phyloP scores from a whole-genome alignment of 30 jellyfish, hydroid and myxozoan species.

The Sanderia malayensis region DNA sequence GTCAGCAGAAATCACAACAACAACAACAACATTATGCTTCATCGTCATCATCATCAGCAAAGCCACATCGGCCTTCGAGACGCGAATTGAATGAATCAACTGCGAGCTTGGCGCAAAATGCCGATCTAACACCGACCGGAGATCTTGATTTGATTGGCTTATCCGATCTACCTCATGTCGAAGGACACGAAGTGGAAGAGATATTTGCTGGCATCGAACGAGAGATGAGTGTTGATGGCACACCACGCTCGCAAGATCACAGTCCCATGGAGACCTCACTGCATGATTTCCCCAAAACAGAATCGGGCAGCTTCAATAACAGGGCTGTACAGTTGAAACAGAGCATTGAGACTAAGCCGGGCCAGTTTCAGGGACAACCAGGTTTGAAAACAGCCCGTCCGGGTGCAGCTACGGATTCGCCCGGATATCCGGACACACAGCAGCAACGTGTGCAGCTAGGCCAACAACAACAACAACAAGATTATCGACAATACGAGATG shows the following conservation, averaged over 20 bases:
- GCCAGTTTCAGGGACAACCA: conserved; percentile 34
- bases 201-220: conserved; percentile 93
- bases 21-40: conserved; percentile 16
- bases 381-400: conserved; percentile 28
- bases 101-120: conserved; percentile 26
- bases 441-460: conserved; percentile 34
- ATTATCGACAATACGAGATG: conserved; percentile 47
- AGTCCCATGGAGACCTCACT: conserved; percentile 64
- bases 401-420: conserved; percentile 31
- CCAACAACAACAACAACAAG: conserved; percentile 31
- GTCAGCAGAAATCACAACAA: not conserved
- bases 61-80: conserved; percentile 23
- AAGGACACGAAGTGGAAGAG: conserved; percentile 97
- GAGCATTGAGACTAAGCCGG: conserved; percentile 30
- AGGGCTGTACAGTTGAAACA: conserved; percentile 18
- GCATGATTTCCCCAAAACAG: conserved; percentile 40
- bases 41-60: not conserved
- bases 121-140: conserved; percentile 70
- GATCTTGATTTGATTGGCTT: conserved; percentile 78
- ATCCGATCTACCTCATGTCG: conserved; percentile 96
- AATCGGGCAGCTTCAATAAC: conserved; percentile 9
- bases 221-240: conserved; percentile 87
- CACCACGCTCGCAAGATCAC: conserved; percentile 66
- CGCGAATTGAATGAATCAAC: conserved; percentile 14
- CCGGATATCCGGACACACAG: conserved; percentile 40